Evolutionary conservation across 2,113 vertebrate genomes (phyloP), one percentile per base, ranked within the genome.

Genomic region (Oreochromis tanganicae): DNA sequence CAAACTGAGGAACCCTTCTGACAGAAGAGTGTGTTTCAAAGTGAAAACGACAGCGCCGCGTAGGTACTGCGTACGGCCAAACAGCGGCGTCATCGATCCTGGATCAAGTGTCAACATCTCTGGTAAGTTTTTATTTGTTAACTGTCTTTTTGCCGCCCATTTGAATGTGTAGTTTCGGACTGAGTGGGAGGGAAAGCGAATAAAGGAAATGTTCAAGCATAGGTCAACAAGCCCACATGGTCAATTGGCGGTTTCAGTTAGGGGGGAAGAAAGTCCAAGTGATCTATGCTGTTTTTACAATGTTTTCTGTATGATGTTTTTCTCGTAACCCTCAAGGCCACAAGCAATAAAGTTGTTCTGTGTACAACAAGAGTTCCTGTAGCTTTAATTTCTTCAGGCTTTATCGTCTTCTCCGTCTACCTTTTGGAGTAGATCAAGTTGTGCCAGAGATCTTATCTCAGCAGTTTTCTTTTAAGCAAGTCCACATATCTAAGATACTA

Each of bases 31-130:
- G 81, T 99, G 98, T 96, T 99, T 99, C 95, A 99, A 99, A 96
- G 99, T 99, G 95, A 99, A 99, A 97, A 99, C 99, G n/a, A 99
- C 99, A 80, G 99, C 98, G 0, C 99, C 99, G 13, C 97, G 98
- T 85, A 96, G 99, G 92, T 99, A 99, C 95, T 99, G 99, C n/a
- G 99, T 99, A 95, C 97, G 99, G 90, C 99, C 99, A 16, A 99
- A 99, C 97, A 99, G 98, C 80, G 99, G 99, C 7, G 95, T 97
- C 91, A 98, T 99, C 80, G 99, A 99, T 2, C 95, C 98, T 1
- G 98, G 98, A 81, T 96, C 96, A 0, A 95, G 97, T 27, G 96
- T 99, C 95, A 96, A 73, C 89, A 98, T 99, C 93, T 99, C 98
- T 91, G 99, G 99, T 99, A 93, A 75, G 92, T 36, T 48, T 19